A percentile compares a stretch with the other conserved stretches of the same genome.
These are phyloP conservation scores for Eupsittula cactorum DNA, from an alignment of 2,113 vertebrate genomes.

Conservation along the genomic window DNA sequence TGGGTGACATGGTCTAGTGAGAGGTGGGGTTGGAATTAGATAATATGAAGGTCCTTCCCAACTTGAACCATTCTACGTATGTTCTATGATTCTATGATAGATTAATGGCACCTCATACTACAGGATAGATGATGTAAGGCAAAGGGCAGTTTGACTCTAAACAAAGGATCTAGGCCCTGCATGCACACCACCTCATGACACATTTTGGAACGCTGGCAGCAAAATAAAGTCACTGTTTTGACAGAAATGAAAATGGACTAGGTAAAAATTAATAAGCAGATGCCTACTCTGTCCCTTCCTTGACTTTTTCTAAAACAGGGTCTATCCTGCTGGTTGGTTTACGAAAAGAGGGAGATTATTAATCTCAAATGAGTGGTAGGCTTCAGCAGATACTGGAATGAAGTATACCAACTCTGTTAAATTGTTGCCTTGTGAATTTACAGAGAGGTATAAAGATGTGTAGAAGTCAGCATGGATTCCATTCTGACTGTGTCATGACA, in stretches of 20 bases:
- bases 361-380: neutral
- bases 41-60: neutral
- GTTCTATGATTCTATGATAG: neutral
- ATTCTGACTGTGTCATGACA: neutral
- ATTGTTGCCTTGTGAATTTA: neutral
- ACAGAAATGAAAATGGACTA: neutral
- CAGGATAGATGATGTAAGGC: neutral
- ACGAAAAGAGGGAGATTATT: neutral
- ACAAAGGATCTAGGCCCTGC: neutral
- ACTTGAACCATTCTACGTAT: neutral
- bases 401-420: neutral
- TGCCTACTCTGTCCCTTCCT: neutral
- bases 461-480: neutral
- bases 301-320: neutral
- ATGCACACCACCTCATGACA: neutral
- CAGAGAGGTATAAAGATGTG: neutral
- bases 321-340: neutral
- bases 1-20: neutral
- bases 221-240: neutral
- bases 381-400: neutral
- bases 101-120: neutral
- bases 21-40: neutral
- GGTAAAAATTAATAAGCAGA: neutral
- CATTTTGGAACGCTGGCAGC: neutral
- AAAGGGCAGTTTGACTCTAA: neutral